Evolutionary conservation across 1,140 invertebrate species (phyloP).

Genomic region (Pogonognathellus flavescens): DNA sequence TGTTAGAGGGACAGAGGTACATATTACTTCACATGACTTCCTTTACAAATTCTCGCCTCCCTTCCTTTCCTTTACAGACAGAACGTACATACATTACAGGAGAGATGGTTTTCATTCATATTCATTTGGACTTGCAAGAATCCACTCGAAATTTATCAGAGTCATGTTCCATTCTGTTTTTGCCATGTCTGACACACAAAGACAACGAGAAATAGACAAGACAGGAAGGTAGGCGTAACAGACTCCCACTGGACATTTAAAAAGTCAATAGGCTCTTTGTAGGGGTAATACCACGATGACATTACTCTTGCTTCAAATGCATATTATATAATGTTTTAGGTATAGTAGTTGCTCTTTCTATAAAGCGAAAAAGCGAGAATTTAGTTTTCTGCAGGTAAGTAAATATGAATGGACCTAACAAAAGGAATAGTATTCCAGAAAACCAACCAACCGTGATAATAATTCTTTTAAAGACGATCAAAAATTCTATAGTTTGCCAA

Average conservation of each 20-base stretch:
- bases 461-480: no score
- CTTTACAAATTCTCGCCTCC: no score
- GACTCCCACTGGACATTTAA: conserved; percentile 21
- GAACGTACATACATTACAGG: neutral
- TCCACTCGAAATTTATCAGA: neutral
- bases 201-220: neutral
- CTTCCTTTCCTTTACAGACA: no score
- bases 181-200: neutral
- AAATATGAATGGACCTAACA: no score
- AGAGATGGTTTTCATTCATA: conserved; percentile 14
- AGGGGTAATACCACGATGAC: neutral
- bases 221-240: conserved; percentile 24
- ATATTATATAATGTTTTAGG: no score
- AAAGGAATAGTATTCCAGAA: no score
- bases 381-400: no score
- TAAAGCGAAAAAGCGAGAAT: no score
- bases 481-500: no score
- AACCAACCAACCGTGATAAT: no score
- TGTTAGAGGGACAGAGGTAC: neutral
- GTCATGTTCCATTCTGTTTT: conserved; percentile 3
- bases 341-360: no score
- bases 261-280: conserved; percentile 29
- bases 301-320: neutral
- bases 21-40: no score
- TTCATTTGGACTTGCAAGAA: conserved; percentile 26